Evolutionary conservation across 2,888 invertebrate genomes (phyloP), one percentile per base, ranked within the genome.

Genomic region (Platypus cylindrus): DNA sequence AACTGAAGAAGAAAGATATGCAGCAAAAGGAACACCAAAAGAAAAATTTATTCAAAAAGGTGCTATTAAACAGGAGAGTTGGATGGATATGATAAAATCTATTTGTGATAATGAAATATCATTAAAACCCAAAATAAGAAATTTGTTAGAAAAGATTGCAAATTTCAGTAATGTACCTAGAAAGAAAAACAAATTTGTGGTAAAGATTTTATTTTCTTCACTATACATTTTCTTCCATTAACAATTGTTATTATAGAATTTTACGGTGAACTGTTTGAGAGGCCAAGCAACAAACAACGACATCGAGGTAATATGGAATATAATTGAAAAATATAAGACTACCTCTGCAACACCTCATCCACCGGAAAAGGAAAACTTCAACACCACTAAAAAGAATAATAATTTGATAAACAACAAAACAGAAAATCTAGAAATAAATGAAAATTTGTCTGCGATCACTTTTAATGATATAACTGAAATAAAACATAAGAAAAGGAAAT

Each of bases 1-100:
- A 30, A 73, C 80, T 0, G 78, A 95, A 64, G 80, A 79, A 17
- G 78, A 91, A 59, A 78, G 90, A 48, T 95, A 95, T 56, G 80
- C 86, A 5, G 87, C 80, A 1, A 84, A 82, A 60, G 78, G 79
- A 25, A 84, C 76, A 54, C 70, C 74, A 14, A 67, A 76, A 3
- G 81, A 79, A 53, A 65, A 70, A 11, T 60, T 64, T 8, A 71
- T 75, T 36, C 84, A 85, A 54, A 89, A 87, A 61, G 89, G 89
- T 5, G 85, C 84, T 54, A 73, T 70, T 44, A 91, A 90, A 54
- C 93, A 93, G 58, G 78, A 78, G 51, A 72, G 72, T 30, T 93
- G 91, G 91, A 66, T 78, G 11, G 75, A 78, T 53, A 68, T 75
- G 58, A 69, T 86, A 9, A 73, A 75, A 38, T 66, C 68, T 14